Base-by-base conservation (phyloP, 2,113 vertebrate species). In the Anoplopoma fimbria region DNA sequence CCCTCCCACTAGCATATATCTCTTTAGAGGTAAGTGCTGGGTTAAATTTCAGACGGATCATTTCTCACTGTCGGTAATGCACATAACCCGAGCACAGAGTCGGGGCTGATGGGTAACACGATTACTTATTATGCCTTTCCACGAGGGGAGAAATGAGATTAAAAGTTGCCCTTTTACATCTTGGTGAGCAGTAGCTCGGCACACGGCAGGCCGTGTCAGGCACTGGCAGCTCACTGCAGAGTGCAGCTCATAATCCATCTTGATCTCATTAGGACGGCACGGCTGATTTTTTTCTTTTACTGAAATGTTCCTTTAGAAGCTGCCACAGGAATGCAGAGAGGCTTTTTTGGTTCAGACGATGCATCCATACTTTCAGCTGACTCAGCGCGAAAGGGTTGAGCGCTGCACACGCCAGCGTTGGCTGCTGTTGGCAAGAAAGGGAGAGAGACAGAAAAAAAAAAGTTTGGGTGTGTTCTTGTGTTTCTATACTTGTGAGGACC, bases 51-150 rank as follows among this genome's bases (percentile, higher is more conserved):
- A 92, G 70, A 23, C 79, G 25, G 79, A 80, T 82, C 88, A 91
- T 94, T 93, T 90, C 89, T 93, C 91, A 90, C 85, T 89, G 90
- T 92, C 89, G 91, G 87, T 93, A 91, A 93, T 89, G 92, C 87
- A 89, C 87, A 85, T 84, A 84, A 88, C 82, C 72, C 45, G 51
- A 77, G 79, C 81, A 61, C 78, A 69, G 85, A 87, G 70, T 83
- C 79, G 34, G 83, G 13, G 60, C 77, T 92, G 88, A 91, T 91
- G 82, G 88, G 83, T 92, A 92, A 93, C 91, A 75, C 42, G 85
- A 92, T 93, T 91, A 92, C 88, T 93, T 71, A 86, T 87, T 82
- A 92, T 86, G 87, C 67, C 82, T 86, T 89, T 87, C 89, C 77
- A 80, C 69, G 53, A 86, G 88, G 84, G 64, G 72, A 87, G 86